Evolutionary conservation across 2,888 invertebrate genomes (phyloP), one percentile per base, ranked within the genome.

Genomic region (Drosophila vallismaia): DNA sequence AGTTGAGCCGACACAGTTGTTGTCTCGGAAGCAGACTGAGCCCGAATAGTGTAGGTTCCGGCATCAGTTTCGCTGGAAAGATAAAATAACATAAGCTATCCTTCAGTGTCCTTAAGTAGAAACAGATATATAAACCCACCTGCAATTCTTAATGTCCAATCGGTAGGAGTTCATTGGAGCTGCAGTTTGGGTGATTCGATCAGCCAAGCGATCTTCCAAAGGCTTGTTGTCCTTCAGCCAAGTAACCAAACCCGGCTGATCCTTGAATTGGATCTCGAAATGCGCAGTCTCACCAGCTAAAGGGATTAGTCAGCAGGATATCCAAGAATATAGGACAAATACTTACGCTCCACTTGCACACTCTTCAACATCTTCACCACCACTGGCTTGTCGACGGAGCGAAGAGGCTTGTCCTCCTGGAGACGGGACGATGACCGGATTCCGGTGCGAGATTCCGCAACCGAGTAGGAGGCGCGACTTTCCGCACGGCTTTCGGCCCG

Each of bases 201-300:
- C 96, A 74, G 96, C 95, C 57, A 96, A 92, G 54, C 93, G 94
- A 90, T 96, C 95, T 44, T 94, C 94, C 80, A 97, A 89, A 0
- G 96, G 95, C 91, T 95, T 95, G 92, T 97, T 97, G 91, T 97
- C 96, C 91, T 97, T 97, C 76, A 97, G 91, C 97, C 97, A 98
- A 10, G 94, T 94, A 72, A 97, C 94, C 38, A 94, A 93, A 10
- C 94, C 93, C 2, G 94, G 94, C 51, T 93, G 92, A 19, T 94
- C 93, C 71, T 93, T 93, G 72, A 97, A 93, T 75, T 94, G 93
- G 90, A 96, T 96, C 91, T 96, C 96, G 92, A 97, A 97, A 71
- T 93, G 92, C 42, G 96, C 96, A 87, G 94, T 95, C 89, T 97
- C 96, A 53, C 97, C 97, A 90, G 96, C 97, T 97, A 60, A n/a